Percentiles rank a stretch among this genome's conserved stretches.
phyloP scores from a whole-genome alignment of 2,797 vertebrate genomes.

The Scarus forsteni region DNA sequence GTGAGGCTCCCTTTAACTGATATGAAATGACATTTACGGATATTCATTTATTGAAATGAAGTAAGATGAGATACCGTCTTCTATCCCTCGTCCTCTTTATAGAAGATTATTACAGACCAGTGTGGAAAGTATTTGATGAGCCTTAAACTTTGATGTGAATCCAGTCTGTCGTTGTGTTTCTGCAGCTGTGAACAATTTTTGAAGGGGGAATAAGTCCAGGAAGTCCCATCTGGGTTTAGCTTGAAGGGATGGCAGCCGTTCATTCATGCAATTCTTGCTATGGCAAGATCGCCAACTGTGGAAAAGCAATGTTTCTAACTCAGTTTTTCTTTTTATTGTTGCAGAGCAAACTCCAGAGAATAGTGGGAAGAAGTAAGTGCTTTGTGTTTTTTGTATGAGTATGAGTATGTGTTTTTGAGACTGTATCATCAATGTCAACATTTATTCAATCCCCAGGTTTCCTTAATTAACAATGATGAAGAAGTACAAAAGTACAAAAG shows the following conservation, averaged over 20 bases:
- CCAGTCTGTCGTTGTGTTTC: conserved; percentile 8
- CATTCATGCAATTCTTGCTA: neutral
- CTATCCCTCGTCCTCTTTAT: conserved; percentile 9
- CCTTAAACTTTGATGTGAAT: conserved; percentile 24
- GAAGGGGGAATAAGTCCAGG: neutral
- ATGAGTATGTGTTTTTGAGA: conserved; percentile 22
- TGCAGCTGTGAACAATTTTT: conserved; percentile 40
- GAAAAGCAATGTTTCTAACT: conserved; percentile 1
- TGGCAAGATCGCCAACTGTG: neutral
- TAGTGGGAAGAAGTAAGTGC: conserved; percentile 93
- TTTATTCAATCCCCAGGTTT: too few species aligned
- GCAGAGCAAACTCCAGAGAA: conserved; percentile 90
- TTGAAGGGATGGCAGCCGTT: neutral
- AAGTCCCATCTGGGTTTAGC: conserved; percentile 9
- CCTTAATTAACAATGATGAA: too few species aligned
- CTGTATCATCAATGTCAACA: neutral
- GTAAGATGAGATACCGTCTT: conserved; percentile 33
- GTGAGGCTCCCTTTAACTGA: conserved; percentile 25
- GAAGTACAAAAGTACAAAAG: too few species aligned
- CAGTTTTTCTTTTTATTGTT: conserved; percentile 51
- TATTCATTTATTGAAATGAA: conserved; percentile 22
- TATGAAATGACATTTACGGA: conserved; percentile 39
- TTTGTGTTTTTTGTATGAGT: conserved; percentile 9
- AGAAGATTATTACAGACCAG: conserved; percentile 17
- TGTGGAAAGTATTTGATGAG: conserved; percentile 12